Conservation (phyloP, 2,113 vertebrate species). For the Seriola rivoliana region DNA sequence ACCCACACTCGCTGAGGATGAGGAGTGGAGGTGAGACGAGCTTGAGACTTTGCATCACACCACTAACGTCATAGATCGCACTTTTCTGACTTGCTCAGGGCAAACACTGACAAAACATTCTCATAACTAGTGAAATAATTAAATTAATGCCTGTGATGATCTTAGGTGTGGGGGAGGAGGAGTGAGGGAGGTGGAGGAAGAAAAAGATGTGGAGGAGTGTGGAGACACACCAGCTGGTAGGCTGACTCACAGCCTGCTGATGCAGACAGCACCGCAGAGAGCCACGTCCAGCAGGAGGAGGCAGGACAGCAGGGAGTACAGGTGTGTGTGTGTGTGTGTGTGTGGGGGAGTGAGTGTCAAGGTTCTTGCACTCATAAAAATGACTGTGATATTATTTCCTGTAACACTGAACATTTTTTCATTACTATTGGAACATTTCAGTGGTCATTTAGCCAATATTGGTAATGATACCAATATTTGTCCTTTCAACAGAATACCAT, state of each 20-base stretch:
- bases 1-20: constrained; percentile 93
- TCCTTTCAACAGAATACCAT: too few relatives aligned
- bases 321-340: constrained; percentile 79
- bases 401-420: too few relatives aligned
- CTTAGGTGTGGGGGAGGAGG: constrained; percentile 69
- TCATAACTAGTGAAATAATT: background rate
- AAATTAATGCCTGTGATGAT: background rate
- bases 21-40: constrained; percentile 92
- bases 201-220: constrained; percentile 77
- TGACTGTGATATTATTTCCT: background rate
- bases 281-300: constrained; percentile 82
- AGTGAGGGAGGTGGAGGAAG: constrained; percentile 53
- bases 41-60: constrained; percentile 75
- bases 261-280: constrained; percentile 89
- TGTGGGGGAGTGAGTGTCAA: background rate
- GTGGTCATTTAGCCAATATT: background rate
- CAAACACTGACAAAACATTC: background rate
- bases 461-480: too few relatives aligned
- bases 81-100: background rate
- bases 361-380: background rate
- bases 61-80: fast-evolving
- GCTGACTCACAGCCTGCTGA: constrained; percentile 91
- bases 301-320: constrained; percentile 91
- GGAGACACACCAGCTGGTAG: constrained; percentile 83
- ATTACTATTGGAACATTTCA: too few relatives aligned